Conservation (phyloP, 2,888 invertebrate species). For the Xestoiulus laeticollis region DNA sequence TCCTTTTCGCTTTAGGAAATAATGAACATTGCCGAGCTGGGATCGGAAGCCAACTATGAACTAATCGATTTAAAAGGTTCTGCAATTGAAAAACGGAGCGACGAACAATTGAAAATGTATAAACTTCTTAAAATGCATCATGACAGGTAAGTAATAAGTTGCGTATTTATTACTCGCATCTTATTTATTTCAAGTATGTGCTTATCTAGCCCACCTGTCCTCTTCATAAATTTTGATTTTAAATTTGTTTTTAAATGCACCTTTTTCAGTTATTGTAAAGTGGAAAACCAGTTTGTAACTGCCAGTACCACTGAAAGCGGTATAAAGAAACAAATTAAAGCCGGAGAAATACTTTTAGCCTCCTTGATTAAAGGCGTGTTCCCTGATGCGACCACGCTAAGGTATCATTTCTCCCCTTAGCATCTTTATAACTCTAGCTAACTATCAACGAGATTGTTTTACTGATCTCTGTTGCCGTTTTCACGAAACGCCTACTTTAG, state of each 20-base stretch:
- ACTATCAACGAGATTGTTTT: background rate
- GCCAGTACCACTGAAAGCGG: background rate
- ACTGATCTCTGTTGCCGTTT: background rate
- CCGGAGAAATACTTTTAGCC: background rate
- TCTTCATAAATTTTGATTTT: background rate
- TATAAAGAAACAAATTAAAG: background rate
- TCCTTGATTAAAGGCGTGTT: background rate
- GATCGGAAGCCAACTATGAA: background rate
- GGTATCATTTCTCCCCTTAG: background rate
- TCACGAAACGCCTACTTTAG: background rate
- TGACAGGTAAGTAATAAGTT: background rate
- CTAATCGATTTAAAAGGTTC: background rate
- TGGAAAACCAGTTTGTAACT: background rate
- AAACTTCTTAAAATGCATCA: background rate
- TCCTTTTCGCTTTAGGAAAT: background rate
- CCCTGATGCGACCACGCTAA: background rate
- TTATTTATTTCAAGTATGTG: background rate
- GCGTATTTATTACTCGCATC: background rate
- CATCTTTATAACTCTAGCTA: background rate
- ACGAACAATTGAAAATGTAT: constrained; percentile 5
- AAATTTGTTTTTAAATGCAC: background rate
- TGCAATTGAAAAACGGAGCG: background rate
- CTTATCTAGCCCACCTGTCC: background rate
- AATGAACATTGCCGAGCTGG: background rate
- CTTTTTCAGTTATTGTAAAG: background rate